These are phyloP conservation scores for Campaea margaritaria DNA, from an alignment of 2,888 invertebrate species.

Conservation along the genomic window DNA sequence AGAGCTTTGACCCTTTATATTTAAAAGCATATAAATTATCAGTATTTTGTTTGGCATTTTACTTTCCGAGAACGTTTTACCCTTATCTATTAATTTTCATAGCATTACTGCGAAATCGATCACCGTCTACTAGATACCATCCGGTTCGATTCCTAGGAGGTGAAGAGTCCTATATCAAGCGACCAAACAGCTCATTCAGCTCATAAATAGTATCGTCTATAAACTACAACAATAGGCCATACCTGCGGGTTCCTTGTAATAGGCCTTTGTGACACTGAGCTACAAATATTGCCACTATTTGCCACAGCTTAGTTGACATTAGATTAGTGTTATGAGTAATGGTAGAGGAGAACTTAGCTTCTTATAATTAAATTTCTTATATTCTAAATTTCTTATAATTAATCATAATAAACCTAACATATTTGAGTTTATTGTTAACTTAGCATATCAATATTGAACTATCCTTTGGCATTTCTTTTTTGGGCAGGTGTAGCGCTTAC, in stretches of 20 bases:
- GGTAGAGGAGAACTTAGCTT: background rate
- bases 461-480: no score
- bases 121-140: constrained; percentile 38
- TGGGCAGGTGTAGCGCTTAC: no score
- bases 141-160: constrained; percentile 60
- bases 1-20: background rate
- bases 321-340: background rate
- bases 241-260: constrained; percentile 64
- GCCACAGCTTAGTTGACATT: constrained; percentile 11
- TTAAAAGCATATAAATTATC: background rate
- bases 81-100: constrained; percentile 1
- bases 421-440: no score
- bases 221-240: constrained; percentile 76
- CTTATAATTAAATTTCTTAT: no score
- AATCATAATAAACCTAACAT: no score
- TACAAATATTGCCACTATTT: constrained; percentile 38
- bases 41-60: background rate
- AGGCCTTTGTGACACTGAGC: constrained; percentile 75
- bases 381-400: background rate
- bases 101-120: constrained; percentile 26
- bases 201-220: constrained; percentile 66
- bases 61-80: no score
- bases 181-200: constrained; percentile 69
- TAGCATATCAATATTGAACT: no score
- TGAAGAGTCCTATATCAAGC: constrained; percentile 62